These are phyloP conservation scores for Microctonus brassicae DNA, from an alignment of 2,888 invertebrate species.

Conservation along the genomic window DNA sequence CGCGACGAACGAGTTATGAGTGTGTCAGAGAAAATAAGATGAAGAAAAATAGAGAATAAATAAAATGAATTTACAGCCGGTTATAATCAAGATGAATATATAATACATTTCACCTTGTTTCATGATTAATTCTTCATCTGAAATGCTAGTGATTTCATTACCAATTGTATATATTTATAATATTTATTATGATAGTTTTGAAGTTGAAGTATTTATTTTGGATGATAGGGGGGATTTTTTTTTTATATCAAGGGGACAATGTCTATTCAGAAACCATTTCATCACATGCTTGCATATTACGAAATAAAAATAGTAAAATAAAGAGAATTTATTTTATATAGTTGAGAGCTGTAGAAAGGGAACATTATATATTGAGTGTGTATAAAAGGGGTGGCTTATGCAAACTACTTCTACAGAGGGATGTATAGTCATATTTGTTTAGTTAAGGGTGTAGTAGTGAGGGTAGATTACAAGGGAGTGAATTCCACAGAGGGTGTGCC, in stretches of 20 bases:
- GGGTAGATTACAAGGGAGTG: not conserved
- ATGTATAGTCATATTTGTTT: conserved; percentile 16
- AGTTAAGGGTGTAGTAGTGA: not conserved
- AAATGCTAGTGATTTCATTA: not conserved
- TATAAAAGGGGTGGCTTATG: conserved; percentile 16
- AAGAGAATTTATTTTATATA: not conserved
- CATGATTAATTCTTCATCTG: conserved; percentile 1
- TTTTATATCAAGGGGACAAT: not conserved
- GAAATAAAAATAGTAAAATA: not conserved
- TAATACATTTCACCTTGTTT: conserved; percentile 11
- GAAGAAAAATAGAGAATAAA: not conserved
- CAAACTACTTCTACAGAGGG: not conserved
- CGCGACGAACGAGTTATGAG: conserved; percentile 25
- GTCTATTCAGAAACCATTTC: not conserved
- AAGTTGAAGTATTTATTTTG: conserved; percentile 9
- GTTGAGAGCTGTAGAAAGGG: not conserved
- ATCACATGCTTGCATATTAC: not conserved
- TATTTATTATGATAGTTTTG: not conserved
- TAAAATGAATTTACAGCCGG: conserved; percentile 22
- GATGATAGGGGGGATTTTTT: not conserved
- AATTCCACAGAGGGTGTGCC: conserved; percentile 31
- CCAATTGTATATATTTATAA: not conserved
- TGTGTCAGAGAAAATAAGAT: not conserved
- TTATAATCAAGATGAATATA: conserved; percentile 21
- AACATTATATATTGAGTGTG: conserved; percentile 7